Conservation (phyloP, 2,888 invertebrate species). For the Lasioglossum malachurum region DNA sequence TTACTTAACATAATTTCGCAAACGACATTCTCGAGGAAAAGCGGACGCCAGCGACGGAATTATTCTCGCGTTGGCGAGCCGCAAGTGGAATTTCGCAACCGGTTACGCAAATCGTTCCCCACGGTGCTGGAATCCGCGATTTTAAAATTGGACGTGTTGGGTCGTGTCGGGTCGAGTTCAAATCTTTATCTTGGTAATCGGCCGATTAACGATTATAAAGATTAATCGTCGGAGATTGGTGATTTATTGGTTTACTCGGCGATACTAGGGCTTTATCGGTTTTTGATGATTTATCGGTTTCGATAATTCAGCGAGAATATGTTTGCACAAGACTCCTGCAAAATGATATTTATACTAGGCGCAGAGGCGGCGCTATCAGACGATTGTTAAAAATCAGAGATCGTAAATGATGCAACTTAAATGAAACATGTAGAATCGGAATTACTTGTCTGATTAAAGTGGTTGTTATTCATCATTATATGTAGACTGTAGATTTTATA, state of each 20-base stretch:
- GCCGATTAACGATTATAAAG: neutral
- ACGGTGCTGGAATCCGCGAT: neutral
- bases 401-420: too few species aligned
- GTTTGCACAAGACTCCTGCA: neutral
- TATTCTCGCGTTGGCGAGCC: conserved; percentile 35
- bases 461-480: neutral
- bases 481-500: too few species aligned
- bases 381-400: too few species aligned
- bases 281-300: neutral
- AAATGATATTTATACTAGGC: too few species aligned
- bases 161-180: neutral
- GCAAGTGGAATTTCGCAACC: conserved; percentile 36
- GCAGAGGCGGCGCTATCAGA: too few species aligned
- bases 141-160: neutral
- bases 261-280: neutral
- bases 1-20: neutral
- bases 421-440: too few species aligned
- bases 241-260: neutral
- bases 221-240: neutral
- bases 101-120: conserved; percentile 39
- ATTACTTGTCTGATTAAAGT: neutral
- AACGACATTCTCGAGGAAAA: conserved; percentile 17
- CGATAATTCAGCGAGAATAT: neutral
- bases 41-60: conserved; percentile 16
- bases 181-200: neutral